Evolutionary conservation across 2,113 vertebrate genomes (phyloP).

Genomic region (Epinephelus cyanopodus): DNA sequence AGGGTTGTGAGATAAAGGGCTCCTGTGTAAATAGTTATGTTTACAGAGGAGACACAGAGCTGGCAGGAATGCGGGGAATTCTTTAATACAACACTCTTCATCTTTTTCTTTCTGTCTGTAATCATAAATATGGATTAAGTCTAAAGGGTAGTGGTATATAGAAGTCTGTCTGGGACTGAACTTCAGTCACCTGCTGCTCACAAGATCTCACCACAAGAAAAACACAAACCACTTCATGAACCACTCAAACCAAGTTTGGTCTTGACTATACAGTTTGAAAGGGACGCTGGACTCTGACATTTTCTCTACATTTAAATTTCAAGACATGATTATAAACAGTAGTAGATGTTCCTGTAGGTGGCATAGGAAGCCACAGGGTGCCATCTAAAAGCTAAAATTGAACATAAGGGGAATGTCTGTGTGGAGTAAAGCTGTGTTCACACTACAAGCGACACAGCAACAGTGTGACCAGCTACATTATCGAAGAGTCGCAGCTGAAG

Average conservation of each 20-base stretch:
- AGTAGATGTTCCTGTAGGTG: too few species aligned
- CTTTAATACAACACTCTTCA: not conserved
- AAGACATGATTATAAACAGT: too few species aligned
- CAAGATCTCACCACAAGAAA: not conserved
- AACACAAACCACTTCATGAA: not conserved
- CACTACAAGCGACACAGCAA: too few species aligned
- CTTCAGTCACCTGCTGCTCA: not conserved
- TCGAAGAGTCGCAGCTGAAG: too few species aligned
- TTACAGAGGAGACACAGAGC: slow-evolving; percentile 3
- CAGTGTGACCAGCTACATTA: too few species aligned
- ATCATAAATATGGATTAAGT: not conserved
- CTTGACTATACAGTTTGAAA: not conserved
- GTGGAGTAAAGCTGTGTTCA: too few species aligned
- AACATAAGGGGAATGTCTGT: too few species aligned
- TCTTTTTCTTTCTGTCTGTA: not conserved
- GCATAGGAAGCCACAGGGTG: too few species aligned
- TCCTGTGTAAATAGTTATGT: slow-evolving; percentile 30
- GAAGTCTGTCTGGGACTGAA: too few species aligned
- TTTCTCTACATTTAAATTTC: not conserved
- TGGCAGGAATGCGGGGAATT: not conserved
- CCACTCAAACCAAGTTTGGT: not conserved
- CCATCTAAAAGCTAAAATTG: too few species aligned
- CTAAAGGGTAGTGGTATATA: too few species aligned
- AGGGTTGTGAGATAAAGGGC: slow-evolving; percentile 4
- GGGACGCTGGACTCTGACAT: not conserved